Evolutionary conservation across 2,113 vertebrate species (phyloP).

Genomic region (Stegastes partitus): DNA sequence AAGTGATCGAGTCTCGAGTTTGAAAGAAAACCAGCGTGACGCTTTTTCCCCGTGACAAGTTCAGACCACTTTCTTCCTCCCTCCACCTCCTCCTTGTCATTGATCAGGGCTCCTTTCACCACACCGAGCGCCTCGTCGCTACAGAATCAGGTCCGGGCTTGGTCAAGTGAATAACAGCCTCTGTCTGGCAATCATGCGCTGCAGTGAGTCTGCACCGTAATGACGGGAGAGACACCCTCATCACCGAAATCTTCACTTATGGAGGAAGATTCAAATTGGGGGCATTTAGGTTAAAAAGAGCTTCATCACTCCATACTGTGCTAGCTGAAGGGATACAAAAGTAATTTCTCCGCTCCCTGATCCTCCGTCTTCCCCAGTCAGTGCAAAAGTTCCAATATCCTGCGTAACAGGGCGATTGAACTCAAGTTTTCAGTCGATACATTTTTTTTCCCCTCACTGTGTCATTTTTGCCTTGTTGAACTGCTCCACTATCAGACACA

Average conservation of each 20-base stretch:
- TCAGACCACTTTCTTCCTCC: slow-evolving; percentile 53
- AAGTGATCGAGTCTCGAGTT: slow-evolving; percentile 49
- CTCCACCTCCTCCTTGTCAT: slow-evolving; percentile 50
- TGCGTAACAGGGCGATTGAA: slow-evolving; percentile 35
- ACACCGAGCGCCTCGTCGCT: neutral
- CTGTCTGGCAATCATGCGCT: slow-evolving; percentile 54
- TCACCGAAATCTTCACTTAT: slow-evolving; percentile 37
- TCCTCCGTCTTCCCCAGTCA: slow-evolving; percentile 1
- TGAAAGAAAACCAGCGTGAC: slow-evolving; percentile 60
- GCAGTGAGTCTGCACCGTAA: slow-evolving; percentile 24
- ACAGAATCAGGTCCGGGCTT: slow-evolving; percentile 49
- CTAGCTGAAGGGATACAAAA: slow-evolving; percentile 19
- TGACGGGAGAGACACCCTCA: slow-evolving; percentile 26
- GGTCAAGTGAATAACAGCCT: slow-evolving; percentile 62
- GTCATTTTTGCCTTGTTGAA: slow-evolving; percentile 40
- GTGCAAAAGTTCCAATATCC: slow-evolving; percentile 42
- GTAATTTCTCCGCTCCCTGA: slow-evolving; percentile 43
- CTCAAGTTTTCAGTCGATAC: neutral
- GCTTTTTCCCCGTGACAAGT: slow-evolving; percentile 48
- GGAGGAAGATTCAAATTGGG: slow-evolving; percentile 57
- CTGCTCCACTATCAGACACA: slow-evolving; percentile 11
- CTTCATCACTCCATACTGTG: slow-evolving; percentile 8
- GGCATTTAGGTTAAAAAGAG: slow-evolving; percentile 50
- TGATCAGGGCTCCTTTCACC: slow-evolving; percentile 45
- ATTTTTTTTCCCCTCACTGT: slow-evolving; percentile 30